phyloP scores from a whole-genome alignment of 1,140 invertebrate species.

The Drosophila ironensis region DNA sequence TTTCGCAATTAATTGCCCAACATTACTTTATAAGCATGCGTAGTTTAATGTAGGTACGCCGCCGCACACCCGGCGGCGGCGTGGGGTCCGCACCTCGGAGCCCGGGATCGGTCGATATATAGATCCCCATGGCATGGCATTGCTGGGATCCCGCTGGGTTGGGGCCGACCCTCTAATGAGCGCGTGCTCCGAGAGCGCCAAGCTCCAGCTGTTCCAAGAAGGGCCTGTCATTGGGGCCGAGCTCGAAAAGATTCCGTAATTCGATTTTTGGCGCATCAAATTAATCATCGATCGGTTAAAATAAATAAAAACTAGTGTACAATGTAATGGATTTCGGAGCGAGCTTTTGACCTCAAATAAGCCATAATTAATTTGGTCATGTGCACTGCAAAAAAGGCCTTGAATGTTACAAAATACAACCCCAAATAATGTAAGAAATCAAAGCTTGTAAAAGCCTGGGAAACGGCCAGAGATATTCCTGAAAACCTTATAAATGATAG shows the following conservation, averaged over 20 bases:
- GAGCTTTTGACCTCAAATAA: conserved; percentile 34
- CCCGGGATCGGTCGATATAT: conserved; percentile 13
- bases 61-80: conserved; percentile 40
- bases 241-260: conserved; percentile 34
- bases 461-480: neutral
- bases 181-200: conserved; percentile 64
- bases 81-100: conserved; percentile 40
- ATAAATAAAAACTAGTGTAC: conserved; percentile 76
- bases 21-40: conserved; percentile 69
- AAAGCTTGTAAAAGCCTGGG: neutral
- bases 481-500: conserved; percentile 1
- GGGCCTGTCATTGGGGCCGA: conserved; percentile 54
- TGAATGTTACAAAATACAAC: too few relatives aligned
- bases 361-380: conserved; percentile 62
- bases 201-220: conserved; percentile 71
- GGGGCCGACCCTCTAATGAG: conserved; percentile 60
- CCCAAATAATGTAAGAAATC: too few relatives aligned
- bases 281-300: conserved; percentile 75
- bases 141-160: conserved; percentile 22
- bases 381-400: conserved; percentile 45
- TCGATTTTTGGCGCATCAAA: conserved; percentile 58
- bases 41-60: conserved; percentile 65
- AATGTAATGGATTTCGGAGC: conserved; percentile 57
- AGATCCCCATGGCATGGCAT: too few relatives aligned
- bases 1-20: conserved; percentile 75